These are phyloP conservation scores for Deladenus siricidicola DNA, from an alignment of 2,888 invertebrate genomes.

Conservation along the genomic window DNA sequence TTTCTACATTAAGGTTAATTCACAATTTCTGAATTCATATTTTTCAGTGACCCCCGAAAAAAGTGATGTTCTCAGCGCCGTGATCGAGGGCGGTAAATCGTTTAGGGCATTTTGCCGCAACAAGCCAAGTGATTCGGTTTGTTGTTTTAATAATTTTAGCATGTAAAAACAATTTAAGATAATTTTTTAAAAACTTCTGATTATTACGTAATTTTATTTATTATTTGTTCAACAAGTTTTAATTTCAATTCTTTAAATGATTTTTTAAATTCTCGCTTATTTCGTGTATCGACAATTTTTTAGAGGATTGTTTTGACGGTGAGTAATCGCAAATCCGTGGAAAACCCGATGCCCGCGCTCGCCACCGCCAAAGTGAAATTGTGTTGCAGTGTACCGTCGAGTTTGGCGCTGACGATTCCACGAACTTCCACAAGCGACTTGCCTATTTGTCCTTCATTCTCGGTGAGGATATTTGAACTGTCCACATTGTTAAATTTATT, in stretches of 20 bases:
- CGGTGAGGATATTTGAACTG: constrained; percentile 20
- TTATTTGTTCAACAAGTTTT: too few relatives aligned
- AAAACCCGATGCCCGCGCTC: constrained; percentile 35
- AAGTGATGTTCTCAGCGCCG: neutral
- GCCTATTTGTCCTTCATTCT: constrained; percentile 32
- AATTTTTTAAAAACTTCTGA: neutral
- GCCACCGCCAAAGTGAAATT: constrained; percentile 24
- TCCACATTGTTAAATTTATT: neutral
- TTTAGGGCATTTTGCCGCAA: neutral
- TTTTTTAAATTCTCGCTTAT: too few relatives aligned
- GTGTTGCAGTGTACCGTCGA: constrained; percentile 36
- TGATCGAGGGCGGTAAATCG: neutral
- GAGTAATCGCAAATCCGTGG: constrained; percentile 34
- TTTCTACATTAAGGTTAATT: too few relatives aligned
- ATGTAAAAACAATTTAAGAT: neutral
- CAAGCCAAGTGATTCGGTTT: neutral
- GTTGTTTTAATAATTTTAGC: too few relatives aligned
- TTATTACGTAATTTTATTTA: too few relatives aligned
- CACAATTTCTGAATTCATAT: neutral
- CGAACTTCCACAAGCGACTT: constrained; percentile 6
- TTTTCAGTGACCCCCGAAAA: neutral
- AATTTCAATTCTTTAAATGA: too few relatives aligned
- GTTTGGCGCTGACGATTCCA: constrained; percentile 27
- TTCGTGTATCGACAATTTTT: too few relatives aligned
- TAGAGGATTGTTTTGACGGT: constrained; percentile 23